Conservation (phyloP, 2,797 vertebrate species). For the Parauchenoglanis ngamensis region DNA sequence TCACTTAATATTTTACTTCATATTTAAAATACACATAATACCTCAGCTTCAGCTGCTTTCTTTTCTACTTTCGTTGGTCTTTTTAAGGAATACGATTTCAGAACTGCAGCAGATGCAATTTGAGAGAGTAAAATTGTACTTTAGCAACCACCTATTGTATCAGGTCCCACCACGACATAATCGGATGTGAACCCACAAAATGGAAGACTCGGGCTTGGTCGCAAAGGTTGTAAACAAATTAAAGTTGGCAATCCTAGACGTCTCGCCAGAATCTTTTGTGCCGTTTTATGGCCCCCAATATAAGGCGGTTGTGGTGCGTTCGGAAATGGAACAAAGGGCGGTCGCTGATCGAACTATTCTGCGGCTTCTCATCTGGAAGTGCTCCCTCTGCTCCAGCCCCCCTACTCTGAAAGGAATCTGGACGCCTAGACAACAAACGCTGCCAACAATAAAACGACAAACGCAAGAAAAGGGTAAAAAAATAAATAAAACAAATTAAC, state of each 20-base stretch:
- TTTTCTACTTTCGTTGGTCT: background rate
- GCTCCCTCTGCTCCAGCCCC: constrained; percentile 49
- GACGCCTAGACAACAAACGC: constrained; percentile 59
- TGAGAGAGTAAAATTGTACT: constrained; percentile 53
- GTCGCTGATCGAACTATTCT: constrained; percentile 65
- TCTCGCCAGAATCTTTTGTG: constrained; percentile 75
- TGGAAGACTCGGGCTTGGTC: constrained; percentile 55
- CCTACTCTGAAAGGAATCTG: constrained; percentile 63
- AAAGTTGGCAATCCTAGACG: constrained; percentile 75
- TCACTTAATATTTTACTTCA: no score
- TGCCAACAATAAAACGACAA: constrained; percentile 69
- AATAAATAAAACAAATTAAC: constrained; percentile 47
- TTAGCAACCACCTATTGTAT: constrained; percentile 70
- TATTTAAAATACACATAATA: background rate
- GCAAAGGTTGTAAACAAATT: constrained; percentile 72
- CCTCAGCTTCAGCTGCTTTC: background rate
- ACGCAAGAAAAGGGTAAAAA: constrained; percentile 44
- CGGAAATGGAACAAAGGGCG: constrained; percentile 78
- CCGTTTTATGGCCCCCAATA: constrained; percentile 65
- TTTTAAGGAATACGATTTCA: background rate
- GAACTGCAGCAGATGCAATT: constrained; percentile 29
- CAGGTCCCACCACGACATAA: constrained; percentile 69
- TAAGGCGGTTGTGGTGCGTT: constrained; percentile 70
- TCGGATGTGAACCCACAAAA: constrained; percentile 69
- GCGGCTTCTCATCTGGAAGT: constrained; percentile 67